Evolutionary conservation across 2,113 vertebrate genomes (phyloP), one percentile per base, ranked within the genome.

Genomic region (Grallaria varia): DNA sequence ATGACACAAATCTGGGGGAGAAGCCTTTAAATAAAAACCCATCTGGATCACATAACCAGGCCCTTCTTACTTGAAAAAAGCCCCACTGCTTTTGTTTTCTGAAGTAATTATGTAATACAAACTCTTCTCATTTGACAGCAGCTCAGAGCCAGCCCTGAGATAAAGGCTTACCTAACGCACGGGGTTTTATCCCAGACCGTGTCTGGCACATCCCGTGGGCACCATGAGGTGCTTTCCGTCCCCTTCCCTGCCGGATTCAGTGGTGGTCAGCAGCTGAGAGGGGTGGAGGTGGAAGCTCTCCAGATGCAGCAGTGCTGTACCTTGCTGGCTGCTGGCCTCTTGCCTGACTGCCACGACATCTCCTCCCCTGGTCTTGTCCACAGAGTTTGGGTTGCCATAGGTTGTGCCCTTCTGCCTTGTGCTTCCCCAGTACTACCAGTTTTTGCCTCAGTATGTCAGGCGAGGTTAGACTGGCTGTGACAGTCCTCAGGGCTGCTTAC

Each of bases 401-500:
- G 6, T 73, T 55, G n/a, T 64, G 71, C 30, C 33, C 45, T 22
- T n/a, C 58, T 80, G 39, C 28, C 39, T 50, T 2, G 7, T 24
- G 10, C 50, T 72, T 63, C 22, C n/a, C 58, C 42, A 37, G 8
- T 52, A 50, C 33, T 33, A 12, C 1, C 6, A 55, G 28, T 6
- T 56, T 85, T 77, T 72, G 10, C 13, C 45, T 74, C 30, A 33
- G 24, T 39, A 2, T 40, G 14, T 78, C 60, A 58, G 28, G 30
- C 49, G 68, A 55, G 60, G 28, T 7, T 89, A 42, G 56, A 4
- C 31, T 28, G 39, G 27, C 68, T 81, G 40, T 56, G 76, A 7
- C 13, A 45, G 30, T 30, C 31, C 47, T 44, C 62, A 60, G 55
- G 2, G 0, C 37, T 60, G 59, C 22, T 1, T 5, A 0, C 40